A percentile compares a stretch with the other conserved stretches of the same genome.
Conservation (phyloP, 2,113 vertebrate genomes). For the Gopherus evgoodei region DNA sequence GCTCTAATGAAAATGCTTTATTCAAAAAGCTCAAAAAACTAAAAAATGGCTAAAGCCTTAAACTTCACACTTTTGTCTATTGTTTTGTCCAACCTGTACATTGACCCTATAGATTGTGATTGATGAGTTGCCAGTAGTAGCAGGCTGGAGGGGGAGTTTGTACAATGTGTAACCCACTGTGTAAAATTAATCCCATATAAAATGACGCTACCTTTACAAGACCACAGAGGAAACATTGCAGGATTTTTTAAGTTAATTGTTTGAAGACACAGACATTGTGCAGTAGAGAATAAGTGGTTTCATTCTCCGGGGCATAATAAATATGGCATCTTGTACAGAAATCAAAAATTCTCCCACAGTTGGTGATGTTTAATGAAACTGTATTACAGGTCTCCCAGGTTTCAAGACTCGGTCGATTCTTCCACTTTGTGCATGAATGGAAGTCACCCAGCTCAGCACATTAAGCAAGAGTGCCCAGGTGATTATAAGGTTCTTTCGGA, state of each 20-base stretch:
- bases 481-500: slow-evolving; percentile 82
- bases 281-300: slow-evolving; percentile 8
- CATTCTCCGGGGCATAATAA: slow-evolving; percentile 1
- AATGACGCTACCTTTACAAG: slow-evolving; percentile 24
- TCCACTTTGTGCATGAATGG: slow-evolving; percentile 78
- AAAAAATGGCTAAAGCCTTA: slow-evolving; percentile 38
- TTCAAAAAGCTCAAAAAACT: slow-evolving; percentile 19
- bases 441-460: slow-evolving; percentile 79
- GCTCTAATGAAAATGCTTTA: slow-evolving; percentile 14
- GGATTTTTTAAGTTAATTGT: slow-evolving; percentile 22
- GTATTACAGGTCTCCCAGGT: slow-evolving; percentile 82
- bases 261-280: neutral
- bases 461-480: slow-evolving; percentile 91
- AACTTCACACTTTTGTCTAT: slow-evolving; percentile 52
- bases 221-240: slow-evolving; percentile 10
- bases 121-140: slow-evolving; percentile 42
- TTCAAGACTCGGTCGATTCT: slow-evolving; percentile 78
- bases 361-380: slow-evolving; percentile 58
- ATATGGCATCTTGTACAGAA: slow-evolving; percentile 31
- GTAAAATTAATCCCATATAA: slow-evolving; percentile 50
- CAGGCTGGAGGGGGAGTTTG: neutral
- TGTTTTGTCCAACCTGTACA: slow-evolving; percentile 52
- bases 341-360: slow-evolving; percentile 23
- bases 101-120: slow-evolving; percentile 50
- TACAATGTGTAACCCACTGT: neutral